Evolutionary conservation across 2,797 vertebrate genomes (phyloP).

Genomic region (Sus cebifrons): DNA sequence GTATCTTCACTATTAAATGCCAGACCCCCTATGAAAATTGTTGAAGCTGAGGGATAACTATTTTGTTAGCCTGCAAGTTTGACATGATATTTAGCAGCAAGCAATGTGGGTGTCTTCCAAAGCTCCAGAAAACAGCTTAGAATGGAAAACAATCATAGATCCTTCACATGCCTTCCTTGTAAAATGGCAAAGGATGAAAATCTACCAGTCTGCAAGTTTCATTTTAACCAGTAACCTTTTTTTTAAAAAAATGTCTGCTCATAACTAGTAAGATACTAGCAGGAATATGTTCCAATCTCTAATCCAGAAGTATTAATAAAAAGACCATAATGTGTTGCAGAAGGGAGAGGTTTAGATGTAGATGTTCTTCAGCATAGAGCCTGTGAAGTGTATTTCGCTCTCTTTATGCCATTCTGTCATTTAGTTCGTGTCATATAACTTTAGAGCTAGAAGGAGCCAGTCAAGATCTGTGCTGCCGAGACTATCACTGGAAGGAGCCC

Average conservation of each 20-base stretch:
- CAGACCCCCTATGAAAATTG: not conserved
- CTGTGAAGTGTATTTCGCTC: not conserved
- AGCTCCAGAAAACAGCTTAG: not conserved
- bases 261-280: not conserved
- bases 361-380: not conserved
- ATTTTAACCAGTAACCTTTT: not conserved
- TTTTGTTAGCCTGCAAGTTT: not conserved
- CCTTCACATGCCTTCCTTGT: not conserved
- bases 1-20: not conserved
- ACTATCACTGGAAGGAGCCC: not conserved
- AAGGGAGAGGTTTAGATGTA: not conserved
- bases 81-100: not conserved
- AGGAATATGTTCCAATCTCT: not conserved
- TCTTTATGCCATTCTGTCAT: not conserved
- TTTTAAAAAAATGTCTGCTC: not conserved
- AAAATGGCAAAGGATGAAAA: not conserved
- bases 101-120: not conserved
- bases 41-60: slow-evolving; percentile 13
- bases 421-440: not conserved
- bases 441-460: not conserved
- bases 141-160: not conserved
- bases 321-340: not conserved
- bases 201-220: not conserved
- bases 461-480: too few relatives aligned
- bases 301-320: not conserved